Conservation (phyloP, 37 sponge, comb jelly and placozoan species). For the Oscarella lobularis region DNA sequence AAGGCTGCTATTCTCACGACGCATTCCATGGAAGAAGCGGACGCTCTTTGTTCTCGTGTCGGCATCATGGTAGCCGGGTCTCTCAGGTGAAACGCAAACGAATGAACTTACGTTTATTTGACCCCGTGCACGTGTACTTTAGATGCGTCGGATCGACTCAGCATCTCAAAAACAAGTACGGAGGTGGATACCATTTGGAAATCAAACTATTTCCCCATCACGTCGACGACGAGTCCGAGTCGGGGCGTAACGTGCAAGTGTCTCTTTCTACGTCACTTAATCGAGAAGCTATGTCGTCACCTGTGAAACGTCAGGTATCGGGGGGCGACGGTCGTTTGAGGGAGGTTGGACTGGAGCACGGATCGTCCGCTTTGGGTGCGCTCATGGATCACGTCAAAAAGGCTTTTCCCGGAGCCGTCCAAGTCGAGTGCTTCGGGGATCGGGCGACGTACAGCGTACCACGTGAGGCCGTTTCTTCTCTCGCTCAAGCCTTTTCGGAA, state of each 20-base stretch:
- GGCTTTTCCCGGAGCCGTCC: neutral
- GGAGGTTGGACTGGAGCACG: neutral
- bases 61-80: constrained; percentile 8
- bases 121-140: constrained; percentile 41
- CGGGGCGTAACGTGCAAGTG: neutral
- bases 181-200: constrained; percentile 29
- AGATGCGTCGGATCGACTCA: constrained; percentile 34
- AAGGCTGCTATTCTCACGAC: constrained; percentile 8
- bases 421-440: neutral
- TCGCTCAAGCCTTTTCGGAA: neutral
- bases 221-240: too few species aligned
- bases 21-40: constrained; percentile 18
- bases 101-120: too few species aligned
- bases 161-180: constrained; percentile 47
- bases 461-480: neutral
- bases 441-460: neutral
- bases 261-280: neutral
- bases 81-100: too few species aligned
- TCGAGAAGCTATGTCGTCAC: neutral
- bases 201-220: constrained; percentile 20
- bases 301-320: too few species aligned
- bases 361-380: neutral
- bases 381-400: neutral
- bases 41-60: constrained; percentile 11
- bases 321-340: too few species aligned